A percentile compares a stretch with the other conserved stretches of the same genome.
Conservation (phyloP, 2,113 vertebrate genomes). For the Panurus biarmicus region DNA sequence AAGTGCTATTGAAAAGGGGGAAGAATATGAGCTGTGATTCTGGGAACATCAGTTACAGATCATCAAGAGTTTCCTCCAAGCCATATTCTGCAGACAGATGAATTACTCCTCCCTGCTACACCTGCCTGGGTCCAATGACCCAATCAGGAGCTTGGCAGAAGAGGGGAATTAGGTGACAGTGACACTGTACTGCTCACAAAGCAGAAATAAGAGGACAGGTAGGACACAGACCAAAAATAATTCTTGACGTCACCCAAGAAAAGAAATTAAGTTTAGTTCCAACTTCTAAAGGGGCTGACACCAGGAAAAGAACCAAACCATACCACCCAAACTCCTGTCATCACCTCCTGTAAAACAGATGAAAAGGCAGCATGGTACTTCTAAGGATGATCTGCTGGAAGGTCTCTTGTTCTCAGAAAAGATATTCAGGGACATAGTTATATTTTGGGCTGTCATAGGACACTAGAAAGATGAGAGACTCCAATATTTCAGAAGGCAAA, state of each 20-base stretch:
- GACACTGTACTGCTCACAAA: background rate
- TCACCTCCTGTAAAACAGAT: background rate
- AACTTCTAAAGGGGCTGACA: background rate
- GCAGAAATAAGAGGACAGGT: background rate
- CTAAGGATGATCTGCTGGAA: background rate
- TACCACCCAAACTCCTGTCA: background rate
- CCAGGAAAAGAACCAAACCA: background rate
- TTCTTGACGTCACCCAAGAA: rapidly evolving
- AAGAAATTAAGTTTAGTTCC: background rate
- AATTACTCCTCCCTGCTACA: background rate
- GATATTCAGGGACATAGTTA: background rate
- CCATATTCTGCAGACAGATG: rapidly evolving
- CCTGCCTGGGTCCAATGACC: background rate
- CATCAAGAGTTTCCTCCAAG: background rate
- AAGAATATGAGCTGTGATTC: background rate
- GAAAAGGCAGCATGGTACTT: background rate
- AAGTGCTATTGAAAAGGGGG: background rate
- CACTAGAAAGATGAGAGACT: too few species aligned
- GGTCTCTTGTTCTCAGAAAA: background rate
- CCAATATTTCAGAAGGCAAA: too few species aligned
- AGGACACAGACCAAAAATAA: background rate
- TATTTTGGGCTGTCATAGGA: too few species aligned
- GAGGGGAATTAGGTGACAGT: rapidly evolving
- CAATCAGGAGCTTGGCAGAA: background rate
- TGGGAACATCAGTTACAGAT: background rate